Evolutionary conservation across 2,797 vertebrate species (phyloP), one percentile per base, ranked within the genome.

Genomic region (Hephaestus fuliginosus): DNA sequence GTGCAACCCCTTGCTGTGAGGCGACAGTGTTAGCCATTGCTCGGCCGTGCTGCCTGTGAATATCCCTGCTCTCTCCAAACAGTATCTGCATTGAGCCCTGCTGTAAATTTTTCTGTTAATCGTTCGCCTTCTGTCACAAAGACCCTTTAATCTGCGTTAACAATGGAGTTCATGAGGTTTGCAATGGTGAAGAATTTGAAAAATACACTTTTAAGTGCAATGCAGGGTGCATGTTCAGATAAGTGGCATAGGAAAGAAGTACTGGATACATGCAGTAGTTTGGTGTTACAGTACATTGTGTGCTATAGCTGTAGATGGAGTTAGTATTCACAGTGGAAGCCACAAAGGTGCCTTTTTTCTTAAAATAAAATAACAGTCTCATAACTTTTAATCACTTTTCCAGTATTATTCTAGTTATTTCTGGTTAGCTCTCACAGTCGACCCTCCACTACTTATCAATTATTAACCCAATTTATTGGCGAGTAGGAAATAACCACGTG

Each of bases 381-480:
- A 0, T 43, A 60, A 33, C 28, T 56, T 62, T 41, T 30, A 9
- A 25, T 12, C 20, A 52, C 33, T 70, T 52, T 5, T 60, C 39
- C 5, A 25, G 22, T 33, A 33, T 67, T 28, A 28, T 33, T 69
- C 7, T 0, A 5, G 11, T 48, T 36, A 17, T 1, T 15, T 70
- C 48, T 70, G 39, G 7, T 15, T 25, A 48, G 2, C 9, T 30
- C 43, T 43, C 2, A 25, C 39, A 63, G 41, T n/a, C 18, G 13
- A 10, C 22, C 0, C 64, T 46, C 28, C 17, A 6, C 5, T 14
- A n/a, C 13, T 57, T 41, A 48, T 65, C 33, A 69, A 68, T 51
- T 63, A 78, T 76, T 58, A 61, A 33, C 14, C 20, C 58, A 18
- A 39, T 66, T 64, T 63, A 36, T 60, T 51, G 13, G 36, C 43